Base-by-base conservation (phyloP, 2,113 vertebrate species). In the Muntiacus muntjak region DNA sequence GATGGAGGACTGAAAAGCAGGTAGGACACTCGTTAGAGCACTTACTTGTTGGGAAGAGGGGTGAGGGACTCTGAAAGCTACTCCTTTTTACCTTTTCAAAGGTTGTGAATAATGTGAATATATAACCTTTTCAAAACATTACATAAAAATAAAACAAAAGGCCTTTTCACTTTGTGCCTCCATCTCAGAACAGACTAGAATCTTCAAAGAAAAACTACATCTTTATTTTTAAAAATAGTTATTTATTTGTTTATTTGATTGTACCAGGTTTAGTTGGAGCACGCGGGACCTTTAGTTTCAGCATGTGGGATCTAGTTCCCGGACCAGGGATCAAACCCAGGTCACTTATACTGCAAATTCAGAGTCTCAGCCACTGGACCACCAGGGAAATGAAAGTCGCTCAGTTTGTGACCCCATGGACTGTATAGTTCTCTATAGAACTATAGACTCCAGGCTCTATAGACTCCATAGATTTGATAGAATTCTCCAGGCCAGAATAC, bases 251-350 rank as follows among this genome's bases (percentile, higher is more conserved):
- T 76, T 14, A 26, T 43, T 76, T 43, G 40, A 13, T 26, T 76
- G 23, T 6, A 43, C 71, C 40, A 14, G 23, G 12, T 76, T 76
- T 76, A 26, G 40, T 12, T 26, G 40, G 21, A 76, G 71, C 11
- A 13, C 3, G 0, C 0, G 1, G 11, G 23, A 14, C 36, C 40
- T 76, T 76, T 40, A 43, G 36, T 76, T 43, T 25, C 0, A 0
- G 71, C 12, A 7, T 26, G 12, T 74, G 71, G 71, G 40, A 76
- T 43, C 71, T 76, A 43, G 40, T 26, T 40, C 40, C 12, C 71
- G 43, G 71, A 43, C 71, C 40, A 26, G 40, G 71, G 71, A 26
- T 43, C 40, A 43, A 26, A 43, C 12, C 71, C 40, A 7, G 23
- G 71, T 13, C 71, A 25, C 71, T 43, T 76, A 43, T 26, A 76